Evolutionary conservation across 1,140 invertebrate species (phyloP).

Genomic region (Platorchestia sp.): DNA sequence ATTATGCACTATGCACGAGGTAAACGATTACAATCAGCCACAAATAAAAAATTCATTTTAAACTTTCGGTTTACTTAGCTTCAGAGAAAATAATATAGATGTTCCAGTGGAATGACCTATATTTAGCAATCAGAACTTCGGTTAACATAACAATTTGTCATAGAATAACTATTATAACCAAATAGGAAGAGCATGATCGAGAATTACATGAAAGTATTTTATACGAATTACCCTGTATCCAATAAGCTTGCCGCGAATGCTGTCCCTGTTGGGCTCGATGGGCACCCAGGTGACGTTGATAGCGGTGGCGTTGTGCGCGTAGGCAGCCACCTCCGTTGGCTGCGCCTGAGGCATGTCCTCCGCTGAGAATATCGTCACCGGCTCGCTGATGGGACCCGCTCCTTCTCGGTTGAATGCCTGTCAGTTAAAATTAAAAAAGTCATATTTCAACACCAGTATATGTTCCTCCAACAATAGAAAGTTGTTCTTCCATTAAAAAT

Average conservation of each 20-base stretch:
- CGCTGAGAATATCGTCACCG: slow-evolving; percentile 87
- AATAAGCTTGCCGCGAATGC: slow-evolving; percentile 89
- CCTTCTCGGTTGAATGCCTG: slow-evolving; percentile 87
- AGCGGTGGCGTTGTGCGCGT: slow-evolving; percentile 89
- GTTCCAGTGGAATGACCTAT: no score
- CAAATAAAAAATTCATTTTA: no score
- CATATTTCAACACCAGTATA: background rate
- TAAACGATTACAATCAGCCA: no score
- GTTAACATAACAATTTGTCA: no score
- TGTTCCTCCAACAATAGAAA: background rate
- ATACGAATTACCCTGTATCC: slow-evolving; percentile 89
- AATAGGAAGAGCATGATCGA: no score
- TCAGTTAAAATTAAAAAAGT: background rate
- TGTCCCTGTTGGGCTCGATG: slow-evolving; percentile 86
- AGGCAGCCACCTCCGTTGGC: slow-evolving; percentile 83
- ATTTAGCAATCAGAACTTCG: no score
- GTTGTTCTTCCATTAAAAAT: background rate
- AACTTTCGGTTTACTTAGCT: no score
- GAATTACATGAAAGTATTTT: no score
- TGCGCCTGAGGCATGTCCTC: slow-evolving; percentile 95
- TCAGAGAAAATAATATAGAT: no score
- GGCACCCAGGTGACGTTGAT: slow-evolving; percentile 93
- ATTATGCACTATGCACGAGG: background rate
- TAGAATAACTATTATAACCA: no score
- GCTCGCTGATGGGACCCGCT: slow-evolving; percentile 84